Base-by-base conservation (phyloP, 2,113 vertebrate genomes). In the Notarius quadriscutis region DNA sequence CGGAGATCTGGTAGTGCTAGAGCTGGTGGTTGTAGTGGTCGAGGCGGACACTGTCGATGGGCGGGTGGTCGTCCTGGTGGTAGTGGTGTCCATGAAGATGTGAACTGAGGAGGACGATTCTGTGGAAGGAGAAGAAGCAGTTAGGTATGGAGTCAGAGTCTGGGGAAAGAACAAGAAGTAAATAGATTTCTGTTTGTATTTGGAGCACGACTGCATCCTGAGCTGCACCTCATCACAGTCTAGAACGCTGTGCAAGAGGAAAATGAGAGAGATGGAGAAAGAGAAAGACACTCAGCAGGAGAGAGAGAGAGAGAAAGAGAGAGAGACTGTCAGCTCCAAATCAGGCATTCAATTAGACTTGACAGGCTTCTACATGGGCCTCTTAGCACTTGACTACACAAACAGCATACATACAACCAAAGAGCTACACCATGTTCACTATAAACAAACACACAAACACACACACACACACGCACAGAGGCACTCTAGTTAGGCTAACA, bases 41-140 rank as follows among this genome's bases (percentile, higher is more conserved):
- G 95, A 91, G 9, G 92, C 92, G 84, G 93, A 91, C 87, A 94
- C 90, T 0, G 94, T 94, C 83, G 93, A 91, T 86, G 95, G 93
- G 0, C 94, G 89, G 2, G 93, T 92, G 0, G 94, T 91, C 0
- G 94, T 94, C 7, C 94, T 95, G 65, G 95, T 95, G 48, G 93
- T 94, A 86, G 94, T 97, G 83, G 96, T 96, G 58, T 97, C 97
- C 0, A 93, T 91, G 83, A 96, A 96, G 48, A 97, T 92, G 1
- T 96, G 94, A 1, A 96, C 93, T 0, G 97, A 96, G 0, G 98
- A 97, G 0, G 97, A 97, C 0, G 95, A 92, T 92, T 96, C 97
- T 97, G 93, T 79, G 92, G 93, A 51, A 7, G 18, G 72, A 60
- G 5, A 18, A 67, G 18, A 41, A 30, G 30, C 79, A 84, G 50